Conservation (phyloP, 2,113 vertebrate species). For the Rhegmatorhina hoffmannsi region DNA sequence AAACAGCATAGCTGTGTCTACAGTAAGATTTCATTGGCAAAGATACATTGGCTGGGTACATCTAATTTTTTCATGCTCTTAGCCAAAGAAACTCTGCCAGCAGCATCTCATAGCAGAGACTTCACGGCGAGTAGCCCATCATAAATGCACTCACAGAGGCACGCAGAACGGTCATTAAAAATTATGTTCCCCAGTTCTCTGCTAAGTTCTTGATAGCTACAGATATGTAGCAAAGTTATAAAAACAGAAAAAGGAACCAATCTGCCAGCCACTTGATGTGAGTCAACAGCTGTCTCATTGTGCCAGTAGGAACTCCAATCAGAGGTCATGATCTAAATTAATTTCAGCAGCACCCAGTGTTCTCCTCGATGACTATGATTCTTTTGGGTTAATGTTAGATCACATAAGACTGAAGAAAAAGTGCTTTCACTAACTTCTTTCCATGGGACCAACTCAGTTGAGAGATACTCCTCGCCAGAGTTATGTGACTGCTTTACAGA, state of each 20-base stretch:
- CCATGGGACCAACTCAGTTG: not conserved
- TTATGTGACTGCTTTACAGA: not conserved
- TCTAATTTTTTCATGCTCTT: not conserved
- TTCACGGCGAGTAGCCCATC: not conserved
- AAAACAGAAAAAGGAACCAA: not conserved
- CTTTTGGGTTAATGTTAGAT: conserved; percentile 44
- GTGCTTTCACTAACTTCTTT: conserved; percentile 11
- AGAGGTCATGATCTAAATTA: conserved; percentile 43
- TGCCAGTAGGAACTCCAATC: conserved; percentile 22
- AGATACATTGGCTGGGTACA: not conserved
- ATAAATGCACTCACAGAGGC: not conserved
- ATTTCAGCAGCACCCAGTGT: conserved; percentile 37
- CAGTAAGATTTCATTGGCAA: conserved; percentile 23
- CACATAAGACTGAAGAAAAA: conserved; percentile 29
- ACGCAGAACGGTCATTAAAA: not conserved
- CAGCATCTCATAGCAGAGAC: not conserved
- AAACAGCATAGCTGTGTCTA: not conserved
- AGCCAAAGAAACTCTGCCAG: conserved; percentile 7
- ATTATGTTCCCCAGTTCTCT: not conserved
- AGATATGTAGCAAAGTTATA: not conserved
- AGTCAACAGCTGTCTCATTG: conserved; percentile 58
- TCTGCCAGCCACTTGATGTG: not conserved
- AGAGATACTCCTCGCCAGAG: conserved; percentile 1
- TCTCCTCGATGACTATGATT: not conserved
- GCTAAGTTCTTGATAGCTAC: not conserved